Percentiles rank a stretch among this genome's conserved stretches.
phyloP scores from a whole-genome alignment of 2,113 vertebrate genomes.

The Cathartes aura region DNA sequence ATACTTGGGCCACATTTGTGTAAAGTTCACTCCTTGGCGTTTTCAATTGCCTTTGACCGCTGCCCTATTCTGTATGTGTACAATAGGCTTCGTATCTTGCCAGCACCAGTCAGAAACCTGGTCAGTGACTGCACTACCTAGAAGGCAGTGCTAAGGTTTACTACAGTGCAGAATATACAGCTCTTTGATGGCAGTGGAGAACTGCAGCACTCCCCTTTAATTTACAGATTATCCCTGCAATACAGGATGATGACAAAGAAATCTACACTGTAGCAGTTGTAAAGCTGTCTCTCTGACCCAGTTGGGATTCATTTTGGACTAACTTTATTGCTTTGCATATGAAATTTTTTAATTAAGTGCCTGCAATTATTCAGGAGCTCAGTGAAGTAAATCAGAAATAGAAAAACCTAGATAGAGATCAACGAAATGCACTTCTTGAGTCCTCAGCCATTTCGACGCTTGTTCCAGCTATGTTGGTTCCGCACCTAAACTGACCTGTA shows the following conservation, averaged over 20 bases:
- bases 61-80: neutral
- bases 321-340: constrained; percentile 1
- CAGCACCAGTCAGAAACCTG: neutral
- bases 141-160: neutral
- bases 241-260: constrained; percentile 1
- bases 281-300: neutral
- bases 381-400: neutral
- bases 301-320: neutral
- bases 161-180: neutral
- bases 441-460: neutral
- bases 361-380: neutral
- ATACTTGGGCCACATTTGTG: neutral
- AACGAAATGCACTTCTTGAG: neutral
- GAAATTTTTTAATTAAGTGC: neutral
- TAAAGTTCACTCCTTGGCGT: neutral
- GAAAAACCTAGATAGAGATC: neutral
- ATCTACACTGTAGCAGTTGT: neutral
- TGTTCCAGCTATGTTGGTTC: neutral
- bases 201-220: neutral
- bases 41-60: neutral
- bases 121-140: neutral
- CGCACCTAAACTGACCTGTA: neutral
- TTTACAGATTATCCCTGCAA: neutral
- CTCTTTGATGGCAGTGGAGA: neutral
- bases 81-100: neutral